Percentiles rank a stretch among this genome's conserved stretches.
Conservation (phyloP, 2,888 invertebrate species). For the Sipha maydis region DNA sequence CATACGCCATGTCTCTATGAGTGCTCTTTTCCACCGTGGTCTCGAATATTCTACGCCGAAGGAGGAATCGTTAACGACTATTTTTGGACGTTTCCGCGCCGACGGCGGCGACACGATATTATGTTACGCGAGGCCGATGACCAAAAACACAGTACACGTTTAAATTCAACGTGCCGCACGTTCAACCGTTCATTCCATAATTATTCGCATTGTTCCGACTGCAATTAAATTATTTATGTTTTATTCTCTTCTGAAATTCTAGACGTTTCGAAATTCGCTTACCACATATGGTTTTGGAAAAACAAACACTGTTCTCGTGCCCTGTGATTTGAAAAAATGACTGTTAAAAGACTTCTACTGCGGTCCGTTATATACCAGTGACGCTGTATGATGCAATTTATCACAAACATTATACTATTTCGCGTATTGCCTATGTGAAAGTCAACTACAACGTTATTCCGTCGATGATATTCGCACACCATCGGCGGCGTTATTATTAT, state of each 20-base stretch:
- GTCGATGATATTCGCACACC: not conserved
- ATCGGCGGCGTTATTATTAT: too few relatives aligned
- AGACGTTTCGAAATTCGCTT: too few relatives aligned
- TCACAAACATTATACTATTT: conserved; percentile 3
- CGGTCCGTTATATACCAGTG: not conserved
- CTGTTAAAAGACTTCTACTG: too few relatives aligned
- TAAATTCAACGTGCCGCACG: not conserved
- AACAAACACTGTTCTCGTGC: too few relatives aligned
- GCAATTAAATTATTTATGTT: not conserved
- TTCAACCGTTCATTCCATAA: not conserved
- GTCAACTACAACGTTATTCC: not conserved
- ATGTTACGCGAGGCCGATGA: conserved; percentile 52
- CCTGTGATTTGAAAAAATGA: too few relatives aligned
- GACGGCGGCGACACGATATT: conserved; percentile 38
- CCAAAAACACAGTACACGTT: conserved; percentile 24
- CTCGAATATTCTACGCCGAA: not conserved
- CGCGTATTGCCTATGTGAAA: not conserved
- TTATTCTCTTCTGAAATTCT: not conserved
- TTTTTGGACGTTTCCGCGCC: conserved; percentile 56
- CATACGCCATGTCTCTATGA: too few relatives aligned
- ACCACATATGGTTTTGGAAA: too few relatives aligned
- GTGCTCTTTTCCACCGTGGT: not conserved
- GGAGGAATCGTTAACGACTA: conserved; percentile 27
- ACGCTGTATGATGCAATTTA: conserved; percentile 30
- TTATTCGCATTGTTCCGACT: not conserved